A percentile compares a stretch with the other conserved stretches of the same genome.
phyloP scores from a whole-genome alignment of 2,113 vertebrate species.

The Pipa parva region DNA sequence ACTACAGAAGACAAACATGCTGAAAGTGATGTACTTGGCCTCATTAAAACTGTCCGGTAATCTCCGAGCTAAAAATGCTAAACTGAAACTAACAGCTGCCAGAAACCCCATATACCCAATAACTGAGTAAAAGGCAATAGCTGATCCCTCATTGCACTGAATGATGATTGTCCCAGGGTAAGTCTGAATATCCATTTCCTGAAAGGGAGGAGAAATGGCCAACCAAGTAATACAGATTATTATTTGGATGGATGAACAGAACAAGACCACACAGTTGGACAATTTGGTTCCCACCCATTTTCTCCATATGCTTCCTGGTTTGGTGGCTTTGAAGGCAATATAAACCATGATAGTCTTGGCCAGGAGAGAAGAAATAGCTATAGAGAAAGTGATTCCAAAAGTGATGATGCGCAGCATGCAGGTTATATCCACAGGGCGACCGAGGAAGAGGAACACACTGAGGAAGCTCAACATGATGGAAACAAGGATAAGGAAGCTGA shows the following conservation, averaged over 20 bases:
- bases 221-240: constrained; percentile 30
- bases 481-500: constrained; percentile 2
- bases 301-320: too few relatives aligned
- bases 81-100: constrained; percentile 14
- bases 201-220: constrained; percentile 30
- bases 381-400: background rate
- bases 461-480: constrained; percentile 15
- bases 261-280: constrained; percentile 5
- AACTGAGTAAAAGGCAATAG: constrained; percentile 14
- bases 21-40: constrained; percentile 43
- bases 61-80: constrained; percentile 16
- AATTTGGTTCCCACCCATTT: constrained; percentile 5
- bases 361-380: background rate
- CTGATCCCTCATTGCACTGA: constrained; percentile 35
- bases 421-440: background rate
- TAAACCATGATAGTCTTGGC: constrained; percentile 6
- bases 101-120: constrained; percentile 38
- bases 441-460: constrained; percentile 3
- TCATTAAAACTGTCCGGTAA: constrained; percentile 42
- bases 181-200: constrained; percentile 14
- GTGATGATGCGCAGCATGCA: background rate
- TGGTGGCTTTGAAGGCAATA: too few relatives aligned
- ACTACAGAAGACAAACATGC: constrained; percentile 27
- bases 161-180: constrained; percentile 15
- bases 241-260: constrained; percentile 15